These are phyloP conservation scores for Coptodon rendalli DNA, from an alignment of 2,113 vertebrate genomes.

Conservation along the genomic window DNA sequence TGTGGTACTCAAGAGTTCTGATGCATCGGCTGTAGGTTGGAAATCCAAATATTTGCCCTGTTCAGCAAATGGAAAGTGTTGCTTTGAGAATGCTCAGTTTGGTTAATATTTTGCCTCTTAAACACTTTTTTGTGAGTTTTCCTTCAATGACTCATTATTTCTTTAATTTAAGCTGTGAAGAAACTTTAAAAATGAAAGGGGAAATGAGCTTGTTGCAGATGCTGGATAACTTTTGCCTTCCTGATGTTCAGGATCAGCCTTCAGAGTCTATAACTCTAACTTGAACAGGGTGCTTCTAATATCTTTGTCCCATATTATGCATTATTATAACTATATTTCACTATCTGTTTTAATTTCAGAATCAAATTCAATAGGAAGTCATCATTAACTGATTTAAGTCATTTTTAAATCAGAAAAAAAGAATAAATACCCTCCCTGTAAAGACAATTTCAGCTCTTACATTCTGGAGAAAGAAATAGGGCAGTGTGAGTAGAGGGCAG, in stretches of 20 bases:
- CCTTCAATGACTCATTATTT: neutral
- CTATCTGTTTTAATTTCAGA: neutral
- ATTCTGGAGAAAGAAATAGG: neutral
- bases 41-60: neutral
- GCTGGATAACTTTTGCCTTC: neutral
- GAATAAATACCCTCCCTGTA: neutral
- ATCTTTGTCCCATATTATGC: neutral
- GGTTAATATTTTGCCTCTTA: neutral
- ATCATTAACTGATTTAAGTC: neutral
- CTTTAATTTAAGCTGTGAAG: neutral
- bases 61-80: neutral
- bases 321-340: neutral
- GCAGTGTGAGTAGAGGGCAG: conserved; percentile 6
- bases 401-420: neutral
- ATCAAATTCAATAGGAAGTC: neutral
- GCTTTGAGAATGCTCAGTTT: neutral
- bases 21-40: neutral
- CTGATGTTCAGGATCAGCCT: neutral
- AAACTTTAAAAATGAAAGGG: neutral
- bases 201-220: neutral
- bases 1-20: neutral
- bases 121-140: neutral
- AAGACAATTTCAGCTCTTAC: neutral
- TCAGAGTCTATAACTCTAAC: neutral
- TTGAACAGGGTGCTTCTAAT: neutral